A percentile compares a stretch with the other conserved stretches of the same genome.
These are phyloP conservation scores for Sebastes aleutianus DNA, from an alignment of 2,797 vertebrate genomes.

Conservation along the genomic window DNA sequence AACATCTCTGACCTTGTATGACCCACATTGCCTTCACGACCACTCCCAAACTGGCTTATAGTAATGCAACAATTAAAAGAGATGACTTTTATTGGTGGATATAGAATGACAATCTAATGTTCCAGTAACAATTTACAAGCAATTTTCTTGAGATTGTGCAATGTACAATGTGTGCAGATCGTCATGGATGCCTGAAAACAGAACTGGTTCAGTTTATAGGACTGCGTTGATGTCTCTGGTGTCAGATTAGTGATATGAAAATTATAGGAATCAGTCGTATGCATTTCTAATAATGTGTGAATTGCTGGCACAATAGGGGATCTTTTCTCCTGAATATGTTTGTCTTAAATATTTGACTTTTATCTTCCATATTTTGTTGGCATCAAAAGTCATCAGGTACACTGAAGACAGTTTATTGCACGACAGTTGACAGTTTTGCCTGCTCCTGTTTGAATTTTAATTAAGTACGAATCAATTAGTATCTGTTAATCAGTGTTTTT, in stretches of 20 bases:
- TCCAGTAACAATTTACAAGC: not conserved
- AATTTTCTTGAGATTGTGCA: not conserved
- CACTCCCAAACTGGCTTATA: not conserved
- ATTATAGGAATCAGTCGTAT: not conserved
- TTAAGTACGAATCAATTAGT: not conserved
- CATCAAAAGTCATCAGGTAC: not conserved
- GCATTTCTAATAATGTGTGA: not conserved
- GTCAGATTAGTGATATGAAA: not conserved
- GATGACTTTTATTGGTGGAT: not conserved
- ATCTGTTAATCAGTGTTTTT: not conserved
- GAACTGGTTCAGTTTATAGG: not conserved
- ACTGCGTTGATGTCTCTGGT: not conserved
- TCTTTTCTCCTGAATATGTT: not conserved
- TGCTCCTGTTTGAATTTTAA: not conserved
- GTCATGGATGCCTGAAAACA: not conserved
- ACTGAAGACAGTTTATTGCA: not conserved
- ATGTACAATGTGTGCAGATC: not conserved
- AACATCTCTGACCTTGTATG: slow-evolving; percentile 43
- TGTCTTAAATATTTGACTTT: not conserved
- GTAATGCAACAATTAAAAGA: not conserved
- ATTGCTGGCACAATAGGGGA: not conserved
- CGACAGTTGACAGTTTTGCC: not conserved
- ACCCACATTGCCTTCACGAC: not conserved
- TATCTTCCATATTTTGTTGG: not conserved
- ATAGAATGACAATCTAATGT: not conserved